These are phyloP conservation scores for Nomada fucata DNA, from an alignment of 2,888 invertebrate genomes.

Conservation along the genomic window DNA sequence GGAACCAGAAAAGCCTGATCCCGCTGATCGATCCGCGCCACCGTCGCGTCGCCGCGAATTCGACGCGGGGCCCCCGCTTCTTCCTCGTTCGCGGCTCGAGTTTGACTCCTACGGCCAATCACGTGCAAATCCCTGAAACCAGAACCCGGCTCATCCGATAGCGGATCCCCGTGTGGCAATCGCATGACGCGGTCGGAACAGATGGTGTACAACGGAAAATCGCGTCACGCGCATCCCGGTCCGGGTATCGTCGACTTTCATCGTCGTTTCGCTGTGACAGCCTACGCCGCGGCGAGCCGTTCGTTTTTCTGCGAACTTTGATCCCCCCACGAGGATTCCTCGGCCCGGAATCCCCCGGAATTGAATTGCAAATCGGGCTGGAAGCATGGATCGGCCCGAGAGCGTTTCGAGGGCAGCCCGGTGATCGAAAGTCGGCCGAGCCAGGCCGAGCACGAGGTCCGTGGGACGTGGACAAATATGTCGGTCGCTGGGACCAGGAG, in stretches of 20 bases:
- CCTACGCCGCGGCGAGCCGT: not conserved
- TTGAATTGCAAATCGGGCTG: constrained; percentile 52
- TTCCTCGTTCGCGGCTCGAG: constrained; percentile 19
- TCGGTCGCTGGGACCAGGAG: constrained; percentile 74
- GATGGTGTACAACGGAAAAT: not conserved
- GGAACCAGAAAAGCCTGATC: constrained; percentile 59
- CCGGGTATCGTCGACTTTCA: not conserved
- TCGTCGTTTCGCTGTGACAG: not conserved
- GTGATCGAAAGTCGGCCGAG: constrained; percentile 46
- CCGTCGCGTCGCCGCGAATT: constrained; percentile 39
- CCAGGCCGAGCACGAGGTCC: constrained; percentile 1
- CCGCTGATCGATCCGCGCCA: constrained; percentile 39
- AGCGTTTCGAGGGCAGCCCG: constrained; percentile 22
- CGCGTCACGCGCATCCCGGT: not conserved
- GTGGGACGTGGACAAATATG: constrained; percentile 43
- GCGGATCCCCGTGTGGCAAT: not conserved
- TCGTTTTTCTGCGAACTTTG: constrained; percentile 15
- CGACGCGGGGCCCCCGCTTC: not conserved
- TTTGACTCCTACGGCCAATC: constrained; percentile 4
- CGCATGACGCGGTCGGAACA: too few relatives aligned
- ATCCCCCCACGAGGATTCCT: constrained; percentile 10
- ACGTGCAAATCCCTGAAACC: not conserved
- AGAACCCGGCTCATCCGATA: not conserved
- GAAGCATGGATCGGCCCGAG: constrained; percentile 39
- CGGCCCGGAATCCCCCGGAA: constrained; percentile 21